Base-by-base conservation (phyloP, 2,888 invertebrate genomes). In the Zaprionus obscuricornis region DNA sequence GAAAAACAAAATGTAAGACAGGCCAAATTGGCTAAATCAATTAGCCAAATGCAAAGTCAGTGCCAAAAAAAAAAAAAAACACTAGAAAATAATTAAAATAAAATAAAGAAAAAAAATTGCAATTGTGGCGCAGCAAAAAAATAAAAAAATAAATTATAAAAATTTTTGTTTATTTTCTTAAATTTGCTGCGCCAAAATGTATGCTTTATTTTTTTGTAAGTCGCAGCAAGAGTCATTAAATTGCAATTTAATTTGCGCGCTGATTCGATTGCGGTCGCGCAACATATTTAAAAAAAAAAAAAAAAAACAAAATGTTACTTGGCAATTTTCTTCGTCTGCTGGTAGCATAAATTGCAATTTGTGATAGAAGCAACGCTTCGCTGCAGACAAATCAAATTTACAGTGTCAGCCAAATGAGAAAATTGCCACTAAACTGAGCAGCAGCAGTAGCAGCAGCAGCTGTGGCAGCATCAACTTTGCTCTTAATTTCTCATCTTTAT, bases 21-120 rank as follows among this genome's bases (percentile, higher is more conserved):
- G 17, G 51, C 40, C 65, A 49, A 52, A 10, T 59, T 31, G 55
- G 62, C 65, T 85, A 74, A 82, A 85, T 86, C 85, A 84, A 82
- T 82, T 82, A 86, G 86, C 66, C 65, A 82, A 84, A 58, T 81
- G 71, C 64, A 66, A n/a, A 62, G 60, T 56, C 78, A 77, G 77
- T 86, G 86, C 86, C 86, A 86, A 84, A 68, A 59, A 39, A 29
- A 16, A 16, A 8, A 5, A 29, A 7, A 3, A 22, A 37, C n/a
- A 17, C n/a, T 34, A 34, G 17, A 24, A 34, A 1, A 10, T 43
- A 27, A 27, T 8, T 4, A 11, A 39, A 45, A 39, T 7, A 37
- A 31, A 31, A 16, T 20, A 27, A 7, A 22, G 20, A 40, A 24
- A 39, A 10, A 50, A 6, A 16, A 18, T 47, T 69, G 68, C 10